These are phyloP conservation scores for Charadrius vociferus DNA, from an alignment of 2,113 vertebrate species.

Conservation along the genomic window DNA sequence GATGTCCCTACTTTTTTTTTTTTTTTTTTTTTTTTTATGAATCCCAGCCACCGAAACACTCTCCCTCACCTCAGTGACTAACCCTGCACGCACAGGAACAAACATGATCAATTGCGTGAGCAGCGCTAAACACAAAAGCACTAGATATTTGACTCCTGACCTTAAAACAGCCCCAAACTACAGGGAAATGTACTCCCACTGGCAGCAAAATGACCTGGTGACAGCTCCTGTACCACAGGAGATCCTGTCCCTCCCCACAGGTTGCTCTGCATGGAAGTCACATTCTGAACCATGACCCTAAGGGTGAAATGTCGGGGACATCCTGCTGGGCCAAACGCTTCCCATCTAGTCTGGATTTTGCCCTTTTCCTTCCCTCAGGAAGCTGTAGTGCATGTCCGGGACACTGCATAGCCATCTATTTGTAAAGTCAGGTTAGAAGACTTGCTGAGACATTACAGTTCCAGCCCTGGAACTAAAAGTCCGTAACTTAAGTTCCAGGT, in stretches of 20 bases:
- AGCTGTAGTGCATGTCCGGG: conserved; percentile 26
- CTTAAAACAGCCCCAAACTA: conserved; percentile 49
- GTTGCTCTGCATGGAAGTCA: conserved; percentile 55
- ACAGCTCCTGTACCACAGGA: conserved; percentile 65
- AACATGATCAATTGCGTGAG: conserved; percentile 63
- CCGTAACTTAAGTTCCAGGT: conserved; percentile 58
- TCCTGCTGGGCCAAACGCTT: conserved; percentile 64
- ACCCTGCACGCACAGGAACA: conserved; percentile 28
- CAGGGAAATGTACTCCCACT: conserved; percentile 61
- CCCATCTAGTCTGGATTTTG: conserved; percentile 63
- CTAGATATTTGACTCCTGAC: conserved; percentile 70
- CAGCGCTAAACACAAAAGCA: conserved; percentile 49
- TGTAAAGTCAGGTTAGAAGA: conserved; percentile 57
- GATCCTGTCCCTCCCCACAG: conserved; percentile 64
- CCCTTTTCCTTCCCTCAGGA: conserved; percentile 67
- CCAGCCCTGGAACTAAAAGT: conserved; percentile 52
- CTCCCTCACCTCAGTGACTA: not conserved
- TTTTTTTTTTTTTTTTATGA: conserved; percentile 7
- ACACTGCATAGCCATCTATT: conserved; percentile 2
- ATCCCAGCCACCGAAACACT: not conserved
- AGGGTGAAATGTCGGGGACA: conserved; percentile 42
- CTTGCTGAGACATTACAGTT: conserved; percentile 57
- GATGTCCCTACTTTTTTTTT: not conserved
- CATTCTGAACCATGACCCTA: conserved; percentile 64
- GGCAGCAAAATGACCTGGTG: conserved; percentile 72